Evolutionary conservation across 53 echinoderm and acorn worm genomes (phyloP).

Genomic region (Mesocentrotus franciscanus): DNA sequence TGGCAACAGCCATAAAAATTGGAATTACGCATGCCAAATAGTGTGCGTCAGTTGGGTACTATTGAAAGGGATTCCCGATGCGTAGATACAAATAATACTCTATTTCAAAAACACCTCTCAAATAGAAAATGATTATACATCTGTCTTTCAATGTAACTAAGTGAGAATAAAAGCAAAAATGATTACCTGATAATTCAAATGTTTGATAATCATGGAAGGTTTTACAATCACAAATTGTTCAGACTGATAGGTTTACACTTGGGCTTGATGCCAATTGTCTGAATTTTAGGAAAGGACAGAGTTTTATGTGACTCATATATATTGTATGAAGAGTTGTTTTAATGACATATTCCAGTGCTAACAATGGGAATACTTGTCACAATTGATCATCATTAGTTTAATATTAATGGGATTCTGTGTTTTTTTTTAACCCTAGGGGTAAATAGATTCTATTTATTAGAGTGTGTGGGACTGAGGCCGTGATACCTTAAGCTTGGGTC

Average conservation of each 20-base stretch:
- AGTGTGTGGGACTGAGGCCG: background rate
- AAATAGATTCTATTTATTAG: background rate
- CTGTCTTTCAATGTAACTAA: background rate
- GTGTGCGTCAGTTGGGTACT: background rate
- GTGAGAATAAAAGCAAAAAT: background rate
- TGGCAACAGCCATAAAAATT: constrained; percentile 32
- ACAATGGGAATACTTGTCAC: background rate
- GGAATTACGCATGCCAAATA: constrained; percentile 34
- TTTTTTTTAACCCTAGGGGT: background rate
- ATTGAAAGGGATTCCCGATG: background rate
- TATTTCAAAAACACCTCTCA: background rate
- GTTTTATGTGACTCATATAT: background rate
- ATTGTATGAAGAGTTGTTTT: background rate
- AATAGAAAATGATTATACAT: background rate
- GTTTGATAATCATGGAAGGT: background rate
- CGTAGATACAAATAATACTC: background rate
- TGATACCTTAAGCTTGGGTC: background rate
- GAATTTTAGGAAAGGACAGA: background rate
- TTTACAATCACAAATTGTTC: background rate
- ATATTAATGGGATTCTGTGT: background rate
- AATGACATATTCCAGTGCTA: background rate
- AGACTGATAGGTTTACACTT: background rate
- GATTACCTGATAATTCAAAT: background rate
- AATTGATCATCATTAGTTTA: background rate
- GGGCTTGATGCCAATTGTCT: background rate